Percentiles rank a stretch among this genome's conserved stretches.
These are phyloP conservation scores for Heliothis virescens DNA, from an alignment of 1,140 invertebrate species.

Conservation along the genomic window DNA sequence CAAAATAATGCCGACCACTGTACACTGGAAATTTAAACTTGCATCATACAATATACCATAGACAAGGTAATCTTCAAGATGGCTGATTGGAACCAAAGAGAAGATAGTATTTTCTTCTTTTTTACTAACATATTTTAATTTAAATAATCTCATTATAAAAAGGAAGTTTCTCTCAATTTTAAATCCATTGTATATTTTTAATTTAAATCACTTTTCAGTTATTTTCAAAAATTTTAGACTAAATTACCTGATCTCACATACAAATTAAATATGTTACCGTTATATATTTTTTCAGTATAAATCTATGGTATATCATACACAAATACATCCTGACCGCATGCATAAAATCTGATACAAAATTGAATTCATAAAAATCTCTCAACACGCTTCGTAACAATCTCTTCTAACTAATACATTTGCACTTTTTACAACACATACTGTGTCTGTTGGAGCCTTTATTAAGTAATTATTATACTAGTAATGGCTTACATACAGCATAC, in stretches of 20 bases:
- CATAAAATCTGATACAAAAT: conserved; percentile 31
- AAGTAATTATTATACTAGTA: background rate
- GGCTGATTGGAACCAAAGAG: background rate
- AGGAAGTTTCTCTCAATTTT: too few species aligned
- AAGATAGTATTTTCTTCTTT: too few species aligned
- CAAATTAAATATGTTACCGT: background rate
- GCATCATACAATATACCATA: conserved; percentile 50
- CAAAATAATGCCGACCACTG: conserved; percentile 59
- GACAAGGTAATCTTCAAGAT: conserved; percentile 20
- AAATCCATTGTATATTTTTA: too few species aligned
- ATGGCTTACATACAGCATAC: background rate
- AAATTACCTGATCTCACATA: too few species aligned
- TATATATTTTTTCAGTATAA: background rate
- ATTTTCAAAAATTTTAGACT: too few species aligned
- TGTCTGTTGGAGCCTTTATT: conserved; percentile 11
- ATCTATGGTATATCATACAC: conserved; percentile 24
- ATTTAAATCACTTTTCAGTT: too few species aligned
- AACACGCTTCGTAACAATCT: conserved; percentile 11
- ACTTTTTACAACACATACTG: conserved; percentile 41
- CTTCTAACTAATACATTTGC: conserved; percentile 40
- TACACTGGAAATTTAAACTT: conserved; percentile 62
- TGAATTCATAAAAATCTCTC: conserved; percentile 36
- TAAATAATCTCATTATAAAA: too few species aligned
- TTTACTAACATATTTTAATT: too few species aligned
- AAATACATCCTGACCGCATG: conserved; percentile 35